A percentile compares a stretch with the other conserved stretches of the same genome.
Evolutionary conservation across 1,140 invertebrate genomes (phyloP).

Genomic region (Bathynomus jamesi): DNA sequence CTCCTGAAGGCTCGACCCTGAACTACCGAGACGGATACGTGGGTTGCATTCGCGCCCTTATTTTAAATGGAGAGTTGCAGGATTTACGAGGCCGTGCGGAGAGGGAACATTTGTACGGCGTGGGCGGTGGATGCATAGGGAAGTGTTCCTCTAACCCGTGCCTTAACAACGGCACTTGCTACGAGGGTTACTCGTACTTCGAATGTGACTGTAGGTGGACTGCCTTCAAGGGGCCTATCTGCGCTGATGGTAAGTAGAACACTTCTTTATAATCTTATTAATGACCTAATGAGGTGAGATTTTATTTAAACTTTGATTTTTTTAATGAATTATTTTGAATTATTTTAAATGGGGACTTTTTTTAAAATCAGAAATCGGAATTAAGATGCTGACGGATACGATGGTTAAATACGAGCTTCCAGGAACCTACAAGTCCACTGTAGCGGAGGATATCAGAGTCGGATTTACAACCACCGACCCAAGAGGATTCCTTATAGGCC

Average conservation of each 20-base stretch:
- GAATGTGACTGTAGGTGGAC: slow-evolving; percentile 94
- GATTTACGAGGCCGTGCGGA: slow-evolving; percentile 58
- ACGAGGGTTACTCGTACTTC: slow-evolving; percentile 86
- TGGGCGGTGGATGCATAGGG: slow-evolving; percentile 76
- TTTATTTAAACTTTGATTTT: neutral
- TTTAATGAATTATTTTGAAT: neutral
- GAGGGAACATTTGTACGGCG: slow-evolving; percentile 47
- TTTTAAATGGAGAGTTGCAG: slow-evolving; percentile 79
- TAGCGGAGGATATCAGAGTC: slow-evolving; percentile 81
- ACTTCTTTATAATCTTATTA: neutral
- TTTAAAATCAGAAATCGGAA: slow-evolving; percentile 96
- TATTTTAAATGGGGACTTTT: too few species aligned
- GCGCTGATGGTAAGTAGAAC: slow-evolving; percentile 71
- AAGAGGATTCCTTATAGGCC: slow-evolving; percentile 84
- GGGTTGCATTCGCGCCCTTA: slow-evolving; percentile 81
- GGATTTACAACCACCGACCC: slow-evolving; percentile 95
- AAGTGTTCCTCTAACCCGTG: slow-evolving; percentile 87
- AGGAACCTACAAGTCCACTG: slow-evolving; percentile 79
- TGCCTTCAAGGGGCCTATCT: slow-evolving; percentile 94
- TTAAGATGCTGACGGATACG: slow-evolving; percentile 77
- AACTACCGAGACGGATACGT: slow-evolving; percentile 88
- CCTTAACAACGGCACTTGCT: slow-evolving; percentile 90
- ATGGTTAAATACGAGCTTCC: slow-evolving; percentile 89
- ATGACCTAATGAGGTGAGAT: neutral
- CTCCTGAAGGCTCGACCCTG: slow-evolving; percentile 57